Evolutionary conservation across 1,140 invertebrate genomes (phyloP).

Genomic region (Solen grandis): DNA sequence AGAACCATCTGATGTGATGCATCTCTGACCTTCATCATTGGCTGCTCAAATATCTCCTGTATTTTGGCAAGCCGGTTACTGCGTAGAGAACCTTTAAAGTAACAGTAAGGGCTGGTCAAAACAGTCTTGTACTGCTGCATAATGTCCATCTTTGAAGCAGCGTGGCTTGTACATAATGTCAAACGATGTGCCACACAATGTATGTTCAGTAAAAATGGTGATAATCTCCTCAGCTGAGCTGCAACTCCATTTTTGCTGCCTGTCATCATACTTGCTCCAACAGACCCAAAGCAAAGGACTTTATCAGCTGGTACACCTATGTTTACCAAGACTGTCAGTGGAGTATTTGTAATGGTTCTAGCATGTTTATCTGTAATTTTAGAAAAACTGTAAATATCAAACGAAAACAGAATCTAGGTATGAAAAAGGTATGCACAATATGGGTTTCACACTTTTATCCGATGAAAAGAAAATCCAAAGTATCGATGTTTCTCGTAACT

Average conservation of each 20-base stretch:
- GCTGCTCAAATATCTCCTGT: conserved; percentile 25
- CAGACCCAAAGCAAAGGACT: conserved; percentile 49
- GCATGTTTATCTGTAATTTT: conserved; percentile 2
- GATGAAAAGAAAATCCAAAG: not conserved
- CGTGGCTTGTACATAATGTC: conserved; percentile 37
- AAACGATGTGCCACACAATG: conserved; percentile 58
- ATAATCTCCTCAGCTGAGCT: conserved; percentile 29
- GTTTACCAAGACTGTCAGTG: not conserved
- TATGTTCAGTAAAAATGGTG: conserved; percentile 38
- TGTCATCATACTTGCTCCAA: conserved; percentile 60
- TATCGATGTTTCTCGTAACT: not conserved
- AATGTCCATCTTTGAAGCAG: conserved; percentile 15
- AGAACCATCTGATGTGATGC: conserved; percentile 34
- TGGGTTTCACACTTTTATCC: conserved; percentile 2
- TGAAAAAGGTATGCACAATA: conserved; percentile 29
- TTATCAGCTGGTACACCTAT: conserved; percentile 14
- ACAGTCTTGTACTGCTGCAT: conserved; percentile 16
- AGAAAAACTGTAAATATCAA: conserved; percentile 16
- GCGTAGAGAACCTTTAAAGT: conserved; percentile 21
- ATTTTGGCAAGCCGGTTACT: not conserved
- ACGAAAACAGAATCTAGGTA: not conserved
- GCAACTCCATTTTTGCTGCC: conserved; percentile 55
- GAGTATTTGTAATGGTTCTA: not conserved
- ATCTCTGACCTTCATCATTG: conserved; percentile 38
- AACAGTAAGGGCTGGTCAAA: conserved; percentile 25